Evolutionary conservation across 2,113 vertebrate species (phyloP).

Genomic region (Heliornis fulica): DNA sequence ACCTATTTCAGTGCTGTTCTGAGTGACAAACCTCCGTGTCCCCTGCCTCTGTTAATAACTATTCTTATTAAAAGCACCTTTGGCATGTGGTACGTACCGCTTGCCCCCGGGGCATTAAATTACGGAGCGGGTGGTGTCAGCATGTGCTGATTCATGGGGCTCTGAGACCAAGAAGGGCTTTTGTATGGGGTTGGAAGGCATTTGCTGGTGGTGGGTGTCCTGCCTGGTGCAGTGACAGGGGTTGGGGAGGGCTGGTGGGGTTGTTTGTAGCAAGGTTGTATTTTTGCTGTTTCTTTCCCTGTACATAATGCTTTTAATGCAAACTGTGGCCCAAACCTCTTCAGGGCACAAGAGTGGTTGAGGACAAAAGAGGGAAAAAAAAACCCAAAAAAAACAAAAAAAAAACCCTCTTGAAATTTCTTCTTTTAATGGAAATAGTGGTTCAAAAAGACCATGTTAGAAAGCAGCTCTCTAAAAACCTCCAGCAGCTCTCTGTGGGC

Average conservation of each 20-base stretch:
- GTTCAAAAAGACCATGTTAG: not conserved
- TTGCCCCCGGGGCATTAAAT: not conserved
- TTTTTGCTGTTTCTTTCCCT: not conserved
- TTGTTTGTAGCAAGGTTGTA: not conserved
- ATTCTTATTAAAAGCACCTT: not conserved
- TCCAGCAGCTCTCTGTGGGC: not conserved
- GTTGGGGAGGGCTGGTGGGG: not conserved
- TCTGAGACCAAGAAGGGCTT: not conserved
- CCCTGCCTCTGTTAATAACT: not conserved
- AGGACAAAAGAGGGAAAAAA: not conserved
- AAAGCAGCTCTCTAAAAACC: not conserved
- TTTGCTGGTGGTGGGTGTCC: not conserved
- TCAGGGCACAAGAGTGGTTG: accelerated
- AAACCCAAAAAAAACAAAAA: not conserved
- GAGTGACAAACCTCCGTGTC: not conserved
- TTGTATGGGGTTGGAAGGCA: not conserved
- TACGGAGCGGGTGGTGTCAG: not conserved
- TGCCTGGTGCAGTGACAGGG: not conserved
- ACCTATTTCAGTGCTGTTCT: not conserved
- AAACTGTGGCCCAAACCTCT: not conserved
- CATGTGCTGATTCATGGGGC: not conserved
- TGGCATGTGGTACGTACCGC: not conserved
- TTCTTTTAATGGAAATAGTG: not conserved
- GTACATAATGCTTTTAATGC: not conserved
- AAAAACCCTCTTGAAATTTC: not conserved